Base-by-base conservation (phyloP, 2,797 vertebrate species). In the Lutjanus campechanus region DNA sequence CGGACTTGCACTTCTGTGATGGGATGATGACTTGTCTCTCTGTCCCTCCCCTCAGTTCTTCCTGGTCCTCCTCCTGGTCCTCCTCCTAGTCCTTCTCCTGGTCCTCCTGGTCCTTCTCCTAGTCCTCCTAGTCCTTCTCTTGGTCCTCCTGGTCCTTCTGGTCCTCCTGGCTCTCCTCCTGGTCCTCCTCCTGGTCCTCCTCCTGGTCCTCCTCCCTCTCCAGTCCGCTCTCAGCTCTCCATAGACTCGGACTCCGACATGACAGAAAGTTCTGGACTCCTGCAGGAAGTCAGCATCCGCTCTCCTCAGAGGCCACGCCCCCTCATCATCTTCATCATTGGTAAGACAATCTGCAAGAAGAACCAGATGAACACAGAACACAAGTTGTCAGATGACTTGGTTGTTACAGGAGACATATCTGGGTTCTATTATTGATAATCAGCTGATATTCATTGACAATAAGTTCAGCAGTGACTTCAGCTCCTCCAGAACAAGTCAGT, bases 181-280 rank as follows among this genome's bases (percentile, higher is more conserved):
- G 56, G 50, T 56, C 61, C 11, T 58, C 17, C n/a, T 4, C 5
- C 29, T 36, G 29, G 29, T 36, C 29, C 29, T 29, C 29, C 29
- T 36, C 29, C 29, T 36, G 29, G 29, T 36, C 29, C 44, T 56
- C n/a, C 17, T 22, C 43, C 12, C 11, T 29, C 72, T 55, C 61
- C 20, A 9, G 63, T 67, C 29, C 10, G 1, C 7, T 76, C 68
- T 72, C 75, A 71, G 74, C 56, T 85, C 43, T 85, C 84, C 59
- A 85, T 85, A 3, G 84, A 82, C 46, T 85, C 72, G 0, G 79
- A 87, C 25, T 82, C 82, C 50, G 75, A 73, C 60, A 65, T 81
- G 76, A 81, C 62, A 0, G 70, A 85, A 47, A 74, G 60, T 25
- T 81, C 53, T 56, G 79, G 81, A 44, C 83, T 85, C 16, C 50